Evolutionary conservation across 2,888 invertebrate genomes (phyloP), one percentile per base, ranked within the genome.

Genomic region (Diarsia brunnea): DNA sequence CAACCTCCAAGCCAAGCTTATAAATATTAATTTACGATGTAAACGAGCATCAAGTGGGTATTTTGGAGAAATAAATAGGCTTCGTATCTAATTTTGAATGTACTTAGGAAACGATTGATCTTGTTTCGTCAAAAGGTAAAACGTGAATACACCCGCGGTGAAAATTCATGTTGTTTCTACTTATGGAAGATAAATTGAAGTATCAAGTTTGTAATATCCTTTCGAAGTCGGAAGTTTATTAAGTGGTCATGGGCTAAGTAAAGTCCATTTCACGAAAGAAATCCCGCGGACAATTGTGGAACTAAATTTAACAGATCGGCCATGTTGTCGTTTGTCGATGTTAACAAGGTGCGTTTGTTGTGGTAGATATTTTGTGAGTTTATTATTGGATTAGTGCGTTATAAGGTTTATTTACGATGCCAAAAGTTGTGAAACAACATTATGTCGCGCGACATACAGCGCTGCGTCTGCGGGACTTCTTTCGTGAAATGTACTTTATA

Each of bases 1-100:
- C 12, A 73, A 55, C 76, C 73, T 74, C 61, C 75, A 64, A 76
- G 61, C 58, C 49, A 31, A 31, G 38, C 64, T 73, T 78, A 70
- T 84, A 78, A 79, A 80, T 74, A 84, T 60, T 31, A 64, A 84
- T 77, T 82, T 73, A 77, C 65, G 45, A 73, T 66, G 73, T 70
- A 79, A 77, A 75, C 45, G 51, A 58, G 43, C 61, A 66, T 70
- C 66, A 75, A 75, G 60, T 71, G 47, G 24, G 38, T 63, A 73
- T 53, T 78, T 78, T 61, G 21, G n/a, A 61, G 67, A 60, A 60
- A 76, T 60, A 73, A 73, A 53, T 27, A 58, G 21, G 24, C 64
- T 70, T 60, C 2, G 24, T 24, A 81, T 14, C 27, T 58, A 58
- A 69, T 72, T 71, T 71, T 73, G 14, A 69, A 70, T 51, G 27